Conservation (phyloP, 1,140 invertebrate genomes). For the Agrypnia vestita region DNA sequence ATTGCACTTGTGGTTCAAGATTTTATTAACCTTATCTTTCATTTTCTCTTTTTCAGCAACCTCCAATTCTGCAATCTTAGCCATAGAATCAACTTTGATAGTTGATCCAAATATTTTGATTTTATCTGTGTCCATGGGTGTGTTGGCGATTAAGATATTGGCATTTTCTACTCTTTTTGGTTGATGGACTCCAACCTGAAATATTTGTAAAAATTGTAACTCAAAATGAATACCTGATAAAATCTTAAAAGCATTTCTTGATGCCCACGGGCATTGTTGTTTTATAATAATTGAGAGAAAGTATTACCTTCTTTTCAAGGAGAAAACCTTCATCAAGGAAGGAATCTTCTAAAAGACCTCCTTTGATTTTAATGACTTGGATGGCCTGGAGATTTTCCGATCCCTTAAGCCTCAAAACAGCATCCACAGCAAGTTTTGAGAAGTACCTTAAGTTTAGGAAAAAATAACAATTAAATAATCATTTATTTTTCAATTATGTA, state of each 20-base stretch:
- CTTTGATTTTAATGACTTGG: conserved; percentile 97
- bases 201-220: conserved; percentile 4
- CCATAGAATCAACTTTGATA: conserved; percentile 97
- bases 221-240: neutral
- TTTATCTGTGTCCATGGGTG: conserved; percentile 99
- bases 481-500: too few species aligned
- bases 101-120: conserved; percentile 99
- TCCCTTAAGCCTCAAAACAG: conserved; percentile 95
- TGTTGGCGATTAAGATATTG: conserved; percentile 99
- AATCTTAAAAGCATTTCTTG: too few species aligned
- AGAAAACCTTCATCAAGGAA: conserved; percentile 99
- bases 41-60: conserved; percentile 99
- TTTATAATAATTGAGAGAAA: neutral
- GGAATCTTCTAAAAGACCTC: conserved; percentile 93
- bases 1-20: conserved; percentile 95
- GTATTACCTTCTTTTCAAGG: conserved; percentile 90
- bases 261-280: neutral
- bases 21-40: conserved; percentile 99
- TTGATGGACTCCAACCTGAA: conserved; percentile 80
- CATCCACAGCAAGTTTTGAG: conserved; percentile 95
- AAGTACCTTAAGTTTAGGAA: conserved; percentile 78
- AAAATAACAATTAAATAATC: too few species aligned
- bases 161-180: conserved; percentile 94
- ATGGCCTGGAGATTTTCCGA: conserved; percentile 96
- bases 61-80: conserved; percentile 98